Percentiles rank a stretch among this genome's conserved stretches.
phyloP scores from a whole-genome alignment of 1,140 invertebrate species.

The Micrasema longulum region DNA sequence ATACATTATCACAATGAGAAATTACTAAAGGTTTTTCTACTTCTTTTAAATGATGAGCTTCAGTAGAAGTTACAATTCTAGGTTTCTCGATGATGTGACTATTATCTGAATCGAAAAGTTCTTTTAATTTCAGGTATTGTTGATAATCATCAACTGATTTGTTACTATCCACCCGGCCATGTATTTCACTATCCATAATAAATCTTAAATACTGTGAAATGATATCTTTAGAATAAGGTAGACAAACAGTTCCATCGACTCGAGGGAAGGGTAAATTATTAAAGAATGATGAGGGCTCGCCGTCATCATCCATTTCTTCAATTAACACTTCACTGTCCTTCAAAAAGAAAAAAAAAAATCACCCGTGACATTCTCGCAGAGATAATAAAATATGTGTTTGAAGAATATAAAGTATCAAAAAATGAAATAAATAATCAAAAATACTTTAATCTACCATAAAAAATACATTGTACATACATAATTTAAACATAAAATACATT shows the following conservation, averaged over 20 bases:
- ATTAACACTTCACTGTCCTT: slow-evolving; percentile 67
- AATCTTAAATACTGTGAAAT: slow-evolving; percentile 43
- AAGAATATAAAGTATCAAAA: too few species aligned
- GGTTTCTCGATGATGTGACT: not conserved
- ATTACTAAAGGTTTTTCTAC: too few species aligned
- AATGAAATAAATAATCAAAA: too few species aligned
- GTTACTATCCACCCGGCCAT: not conserved
- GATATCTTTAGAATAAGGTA: slow-evolving; percentile 39
- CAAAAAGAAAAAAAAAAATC: slow-evolving; percentile 62
- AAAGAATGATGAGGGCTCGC: slow-evolving; percentile 60
- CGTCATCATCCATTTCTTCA: slow-evolving; percentile 66
- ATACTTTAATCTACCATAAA: too few species aligned
- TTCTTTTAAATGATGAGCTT: not conserved
- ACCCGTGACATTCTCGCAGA: slow-evolving; percentile 3
- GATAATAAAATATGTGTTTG: too few species aligned
- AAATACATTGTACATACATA: too few species aligned
- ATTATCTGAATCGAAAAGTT: slow-evolving; percentile 42
- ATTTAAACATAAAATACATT: too few species aligned
- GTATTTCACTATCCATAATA: slow-evolving; percentile 18
- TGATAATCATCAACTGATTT: slow-evolving; percentile 39
- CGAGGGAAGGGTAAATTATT: slow-evolving; percentile 56
- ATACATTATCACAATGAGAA: too few species aligned
- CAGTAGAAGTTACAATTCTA: not conserved
- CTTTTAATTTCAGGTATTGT: slow-evolving; percentile 49
- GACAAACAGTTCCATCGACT: slow-evolving; percentile 19